phyloP scores from a whole-genome alignment of 2,888 invertebrate genomes.

The Uloborus plumipes region DNA sequence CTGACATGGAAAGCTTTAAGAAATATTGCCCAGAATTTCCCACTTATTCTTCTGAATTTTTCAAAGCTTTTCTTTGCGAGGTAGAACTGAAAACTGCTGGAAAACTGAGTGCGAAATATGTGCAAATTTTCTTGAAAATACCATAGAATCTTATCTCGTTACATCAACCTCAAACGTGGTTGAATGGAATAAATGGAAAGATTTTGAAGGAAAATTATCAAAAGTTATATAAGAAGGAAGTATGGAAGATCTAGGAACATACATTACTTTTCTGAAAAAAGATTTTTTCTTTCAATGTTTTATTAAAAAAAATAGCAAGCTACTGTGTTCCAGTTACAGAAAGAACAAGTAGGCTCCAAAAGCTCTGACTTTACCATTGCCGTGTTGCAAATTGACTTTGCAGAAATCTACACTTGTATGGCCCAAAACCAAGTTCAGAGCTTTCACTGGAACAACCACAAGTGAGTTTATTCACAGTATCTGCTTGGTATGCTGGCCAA shows the following conservation, averaged over 20 bases:
- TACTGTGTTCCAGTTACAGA: too few relatives aligned
- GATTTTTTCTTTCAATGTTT: too few relatives aligned
- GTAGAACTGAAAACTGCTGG: conserved; percentile 6
- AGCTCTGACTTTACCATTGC: not conserved
- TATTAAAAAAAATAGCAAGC: too few relatives aligned
- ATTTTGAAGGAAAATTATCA: not conserved
- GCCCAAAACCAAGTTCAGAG: conserved; percentile 9
- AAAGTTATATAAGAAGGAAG: conserved; percentile 17
- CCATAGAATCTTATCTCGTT: not conserved
- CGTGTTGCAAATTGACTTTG: conserved; percentile 3
- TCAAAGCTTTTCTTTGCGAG: not conserved
- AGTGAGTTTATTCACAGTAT: conserved; percentile 1
- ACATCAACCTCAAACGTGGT: not conserved
- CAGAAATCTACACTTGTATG: conserved; percentile 4
- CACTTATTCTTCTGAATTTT: not conserved
- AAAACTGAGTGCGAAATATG: not conserved
- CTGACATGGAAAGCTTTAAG: not conserved
- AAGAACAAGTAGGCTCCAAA: too few relatives aligned
- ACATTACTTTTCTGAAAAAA: too few relatives aligned
- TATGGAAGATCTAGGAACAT: too few relatives aligned
- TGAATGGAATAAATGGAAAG: conserved; percentile 11
- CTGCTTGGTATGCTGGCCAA: conserved; percentile 1
- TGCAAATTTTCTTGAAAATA: conserved; percentile 4
- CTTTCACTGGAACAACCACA: conserved; percentile 5
- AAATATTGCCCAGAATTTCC: not conserved